Base-by-base conservation (phyloP, 1,140 invertebrate species). In the Megathymus violae region DNA sequence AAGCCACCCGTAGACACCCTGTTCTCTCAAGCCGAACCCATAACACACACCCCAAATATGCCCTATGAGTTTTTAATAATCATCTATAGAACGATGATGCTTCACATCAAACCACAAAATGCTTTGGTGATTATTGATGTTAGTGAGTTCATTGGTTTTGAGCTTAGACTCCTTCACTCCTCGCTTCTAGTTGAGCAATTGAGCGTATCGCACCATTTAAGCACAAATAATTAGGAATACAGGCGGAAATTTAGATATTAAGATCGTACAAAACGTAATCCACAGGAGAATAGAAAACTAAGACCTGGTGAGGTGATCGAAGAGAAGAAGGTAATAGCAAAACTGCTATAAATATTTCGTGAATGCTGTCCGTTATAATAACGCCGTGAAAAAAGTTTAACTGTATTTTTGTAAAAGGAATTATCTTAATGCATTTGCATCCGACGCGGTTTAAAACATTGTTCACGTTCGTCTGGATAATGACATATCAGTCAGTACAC, bases 301-400 rank as follows among this genome's bases (percentile, higher is more conserved):
- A 96, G 97, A 82, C 97, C 97, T 67, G 96, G 97, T 90, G 97
- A 98, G 94, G 95, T 97, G 91, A 86, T 96, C 88, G 96, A 97
- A 92, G 96, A 98, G 84, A 96, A 95, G 93, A 97, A 97, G 96
- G 97, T 98, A 96, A 97, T 96, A 96, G 96, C 95, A 97, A 96
- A 97, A 78, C 73, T 65, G 82, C 81, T 84, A 80, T 78, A 77
- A 85, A 76, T 81, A 80, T 76, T 82, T 76, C 77, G 69, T 91
- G 87, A 88, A 91, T 91, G 88, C 85, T 89, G 80, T 82, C 71
- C 83, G 81, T 85, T 78, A 85, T 76, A 62, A 77, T 80, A 76
- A 82, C 80, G 85, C 85, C 86, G 85, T 89, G 78, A 82, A 77
- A 79, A 74, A 80, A 77, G 67, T 71, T 88, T 89, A 89, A 88